These are phyloP conservation scores for Tipula vernalis DNA, from an alignment of 2,888 invertebrate species.

Conservation along the genomic window DNA sequence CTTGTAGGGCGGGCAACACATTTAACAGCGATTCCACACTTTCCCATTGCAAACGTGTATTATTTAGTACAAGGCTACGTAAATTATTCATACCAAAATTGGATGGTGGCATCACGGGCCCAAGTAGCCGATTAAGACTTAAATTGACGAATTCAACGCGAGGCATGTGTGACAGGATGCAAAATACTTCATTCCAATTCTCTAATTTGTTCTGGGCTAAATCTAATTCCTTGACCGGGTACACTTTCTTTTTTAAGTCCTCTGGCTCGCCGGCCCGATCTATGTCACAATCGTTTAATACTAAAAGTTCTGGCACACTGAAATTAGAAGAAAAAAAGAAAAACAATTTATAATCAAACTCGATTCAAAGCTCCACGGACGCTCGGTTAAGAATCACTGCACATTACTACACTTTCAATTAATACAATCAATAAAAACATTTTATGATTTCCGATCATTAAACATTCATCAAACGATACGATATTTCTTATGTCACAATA, in stretches of 20 bases:
- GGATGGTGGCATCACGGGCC: conserved; percentile 44
- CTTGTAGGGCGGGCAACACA: conserved; percentile 68
- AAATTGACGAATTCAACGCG: conserved; percentile 82
- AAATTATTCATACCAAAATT: conserved; percentile 41
- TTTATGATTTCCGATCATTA: not conserved
- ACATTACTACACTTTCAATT: not conserved
- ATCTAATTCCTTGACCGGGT: conserved; percentile 86
- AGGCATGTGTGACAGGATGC: conserved; percentile 77
- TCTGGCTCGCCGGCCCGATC: conserved; percentile 77
- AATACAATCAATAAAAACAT: too few species aligned
- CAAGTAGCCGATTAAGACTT: conserved; percentile 74
- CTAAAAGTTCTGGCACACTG: conserved; percentile 69
- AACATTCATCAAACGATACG: not conserved
- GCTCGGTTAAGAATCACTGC: not conserved
- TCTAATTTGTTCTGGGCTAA: conserved; percentile 83
- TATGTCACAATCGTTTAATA: conserved; percentile 84
- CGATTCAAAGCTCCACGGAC: too few species aligned
- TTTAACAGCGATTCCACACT: conserved; percentile 64
- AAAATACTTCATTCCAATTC: conserved; percentile 84
- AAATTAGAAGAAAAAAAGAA: conserved; percentile 12
- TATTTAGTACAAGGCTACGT: conserved; percentile 73
- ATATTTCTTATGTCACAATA: not conserved
- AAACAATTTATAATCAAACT: not conserved
- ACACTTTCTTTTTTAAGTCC: conserved; percentile 68
- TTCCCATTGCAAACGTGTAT: conserved; percentile 76